phyloP scores from a whole-genome alignment of 2,113 vertebrate genomes.

The Tragelaphus imberbis region DNA sequence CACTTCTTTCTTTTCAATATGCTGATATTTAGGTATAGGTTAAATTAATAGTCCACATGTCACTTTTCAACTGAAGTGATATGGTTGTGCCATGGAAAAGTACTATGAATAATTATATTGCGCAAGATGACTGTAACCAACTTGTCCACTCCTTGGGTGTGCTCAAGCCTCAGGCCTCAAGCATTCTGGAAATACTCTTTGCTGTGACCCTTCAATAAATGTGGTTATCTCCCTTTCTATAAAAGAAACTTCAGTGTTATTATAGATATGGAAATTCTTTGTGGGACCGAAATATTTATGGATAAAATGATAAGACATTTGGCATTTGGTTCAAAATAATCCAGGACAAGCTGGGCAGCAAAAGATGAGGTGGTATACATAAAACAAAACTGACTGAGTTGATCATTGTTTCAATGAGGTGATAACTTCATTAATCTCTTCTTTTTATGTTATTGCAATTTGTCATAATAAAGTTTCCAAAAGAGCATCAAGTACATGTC shows the following conservation, averaged over 20 bases:
- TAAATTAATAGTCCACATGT: background rate
- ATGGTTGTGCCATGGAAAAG: background rate
- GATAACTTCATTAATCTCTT: background rate
- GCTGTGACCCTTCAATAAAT: background rate
- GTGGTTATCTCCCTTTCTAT: background rate
- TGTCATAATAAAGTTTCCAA: background rate
- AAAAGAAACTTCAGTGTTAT: background rate
- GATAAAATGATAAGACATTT: background rate
- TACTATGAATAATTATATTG: background rate
- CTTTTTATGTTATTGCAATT: background rate
- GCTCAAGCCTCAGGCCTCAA: background rate
- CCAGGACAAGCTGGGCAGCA: background rate
- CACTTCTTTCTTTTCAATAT: background rate
- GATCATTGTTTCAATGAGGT: background rate
- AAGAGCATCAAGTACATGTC: background rate
- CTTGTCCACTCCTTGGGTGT: background rate
- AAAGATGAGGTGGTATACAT: background rate
- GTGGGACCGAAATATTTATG: background rate
- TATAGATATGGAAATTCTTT: background rate
- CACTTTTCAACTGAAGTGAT: background rate
- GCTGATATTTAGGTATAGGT: background rate
- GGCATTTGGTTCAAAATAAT: conserved; percentile 11
- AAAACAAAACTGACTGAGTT: background rate
- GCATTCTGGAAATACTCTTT: background rate
- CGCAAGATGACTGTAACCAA: background rate